Conservation (phyloP, 2,113 vertebrate genomes). For the Pollimyrus isidori region DNA sequence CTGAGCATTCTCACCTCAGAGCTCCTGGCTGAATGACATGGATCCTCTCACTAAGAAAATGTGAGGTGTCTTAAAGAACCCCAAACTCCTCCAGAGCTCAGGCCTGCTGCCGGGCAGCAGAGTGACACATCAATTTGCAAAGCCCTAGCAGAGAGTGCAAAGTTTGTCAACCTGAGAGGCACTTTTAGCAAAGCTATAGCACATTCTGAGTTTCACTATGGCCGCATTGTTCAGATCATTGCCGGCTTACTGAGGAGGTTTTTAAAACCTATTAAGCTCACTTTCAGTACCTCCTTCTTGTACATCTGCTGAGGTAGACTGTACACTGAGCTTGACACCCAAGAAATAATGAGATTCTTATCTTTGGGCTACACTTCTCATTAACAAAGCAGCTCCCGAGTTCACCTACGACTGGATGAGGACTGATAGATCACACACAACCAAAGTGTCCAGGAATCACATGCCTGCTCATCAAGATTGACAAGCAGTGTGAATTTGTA, state of each 20-base stretch:
- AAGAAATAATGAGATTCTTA: constrained; percentile 37
- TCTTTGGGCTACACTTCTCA: constrained; percentile 43
- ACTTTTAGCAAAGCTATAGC: constrained; percentile 12
- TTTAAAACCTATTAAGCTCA: neutral
- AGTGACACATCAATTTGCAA: constrained; percentile 22
- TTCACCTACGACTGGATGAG: neutral
- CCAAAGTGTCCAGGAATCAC: neutral
- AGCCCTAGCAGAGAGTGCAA: neutral
- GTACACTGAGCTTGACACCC: constrained; percentile 14
- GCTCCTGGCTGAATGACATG: constrained; percentile 51
- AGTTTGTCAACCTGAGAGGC: constrained; percentile 14
- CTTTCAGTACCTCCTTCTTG: neutral
- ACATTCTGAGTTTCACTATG: neutral
- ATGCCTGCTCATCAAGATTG: neutral
- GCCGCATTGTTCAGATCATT: neutral
- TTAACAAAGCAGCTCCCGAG: constrained; percentile 17
- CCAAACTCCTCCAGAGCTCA: neutral
- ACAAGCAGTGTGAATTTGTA: neutral
- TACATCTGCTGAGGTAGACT: constrained; percentile 9
- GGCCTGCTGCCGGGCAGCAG: neutral
- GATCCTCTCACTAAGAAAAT: constrained; percentile 56
- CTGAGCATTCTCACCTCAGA: constrained; percentile 59
- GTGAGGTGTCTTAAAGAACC: constrained; percentile 26
- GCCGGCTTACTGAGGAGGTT: neutral
- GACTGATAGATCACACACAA: neutral